phyloP scores from a whole-genome alignment of 2,797 vertebrate species.

The Moxostoma hubbsi region DNA sequence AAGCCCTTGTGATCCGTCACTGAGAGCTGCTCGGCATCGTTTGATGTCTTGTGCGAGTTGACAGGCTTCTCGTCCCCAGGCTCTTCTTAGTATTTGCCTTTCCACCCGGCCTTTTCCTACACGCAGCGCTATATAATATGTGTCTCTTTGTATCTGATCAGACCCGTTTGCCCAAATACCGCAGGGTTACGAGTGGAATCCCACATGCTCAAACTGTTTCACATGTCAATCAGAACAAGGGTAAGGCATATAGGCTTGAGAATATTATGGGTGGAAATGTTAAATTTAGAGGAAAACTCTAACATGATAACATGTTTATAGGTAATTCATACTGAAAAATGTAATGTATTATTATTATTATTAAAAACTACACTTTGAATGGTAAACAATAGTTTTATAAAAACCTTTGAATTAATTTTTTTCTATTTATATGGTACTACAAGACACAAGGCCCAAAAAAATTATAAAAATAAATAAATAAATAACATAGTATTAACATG shows the following conservation, averaged over 20 bases:
- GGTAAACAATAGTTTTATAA: no score
- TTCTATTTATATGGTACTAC: no score
- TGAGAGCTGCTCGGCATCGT: conserved; percentile 66
- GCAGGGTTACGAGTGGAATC: conserved; percentile 63
- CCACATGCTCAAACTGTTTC: conserved; percentile 40
- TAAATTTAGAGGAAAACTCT: no score
- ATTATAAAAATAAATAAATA: no score
- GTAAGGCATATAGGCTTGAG: conserved; percentile 11
- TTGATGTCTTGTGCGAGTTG: conserved; percentile 68
- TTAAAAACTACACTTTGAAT: no score
- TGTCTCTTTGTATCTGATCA: conserved; percentile 76
- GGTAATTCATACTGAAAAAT: no score
- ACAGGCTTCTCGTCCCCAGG: conserved; percentile 73
- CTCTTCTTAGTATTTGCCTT: conserved; percentile 75
- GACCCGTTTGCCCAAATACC: conserved; percentile 70
- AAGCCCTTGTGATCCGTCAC: conserved; percentile 66
- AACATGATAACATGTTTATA: no score
- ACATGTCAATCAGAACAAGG: conserved; percentile 47
- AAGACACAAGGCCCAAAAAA: no score
- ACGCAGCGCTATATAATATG: conserved; percentile 74
- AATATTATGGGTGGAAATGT: no score
- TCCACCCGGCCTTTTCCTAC: conserved; percentile 64
- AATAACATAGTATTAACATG: no score
- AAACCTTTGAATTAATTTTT: no score
- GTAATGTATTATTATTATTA: no score